These are phyloP conservation scores for Coptotermes formosanus DNA, from an alignment of 1,140 invertebrate genomes.

Conservation along the genomic window DNA sequence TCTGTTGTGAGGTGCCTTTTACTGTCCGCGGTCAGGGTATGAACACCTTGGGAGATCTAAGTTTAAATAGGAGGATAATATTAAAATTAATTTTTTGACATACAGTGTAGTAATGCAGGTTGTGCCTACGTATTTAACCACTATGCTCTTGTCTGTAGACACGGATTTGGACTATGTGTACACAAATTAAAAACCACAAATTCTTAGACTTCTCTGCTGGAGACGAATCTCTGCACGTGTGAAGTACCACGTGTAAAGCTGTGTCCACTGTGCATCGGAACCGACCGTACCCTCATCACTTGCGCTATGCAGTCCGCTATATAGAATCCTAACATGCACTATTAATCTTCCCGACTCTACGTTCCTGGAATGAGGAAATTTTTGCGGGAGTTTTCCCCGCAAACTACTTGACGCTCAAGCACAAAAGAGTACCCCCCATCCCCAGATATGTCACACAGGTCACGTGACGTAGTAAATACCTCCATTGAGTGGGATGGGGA, in stretches of 20 bases:
- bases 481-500: not conserved
- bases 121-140: too few relatives aligned
- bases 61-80: too few relatives aligned
- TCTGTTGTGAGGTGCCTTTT: too few relatives aligned
- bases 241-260: not conserved
- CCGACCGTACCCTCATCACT: not conserved
- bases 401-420: not conserved
- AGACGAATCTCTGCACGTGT: too few relatives aligned
- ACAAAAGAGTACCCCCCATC: not conserved
- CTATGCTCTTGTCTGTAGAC: too few relatives aligned
- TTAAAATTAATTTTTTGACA: too few relatives aligned
- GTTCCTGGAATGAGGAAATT: conserved; percentile 18
- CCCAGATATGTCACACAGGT: not conserved
- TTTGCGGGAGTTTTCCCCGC: conserved; percentile 7
- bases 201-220: too few relatives aligned
- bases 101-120: too few relatives aligned
- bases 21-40: too few relatives aligned
- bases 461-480: not conserved
- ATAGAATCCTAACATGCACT: conserved; percentile 7
- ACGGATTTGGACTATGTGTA: too few relatives aligned
- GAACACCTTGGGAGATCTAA: too few relatives aligned
- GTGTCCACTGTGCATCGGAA: not conserved
- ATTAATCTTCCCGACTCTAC: conserved; percentile 13
- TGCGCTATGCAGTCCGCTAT: conserved; percentile 8
- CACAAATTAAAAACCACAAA: too few relatives aligned